Evolutionary conservation across 2,113 vertebrate species (phyloP), one percentile per base, ranked within the genome.

Genomic region (Tetrao urogallus): DNA sequence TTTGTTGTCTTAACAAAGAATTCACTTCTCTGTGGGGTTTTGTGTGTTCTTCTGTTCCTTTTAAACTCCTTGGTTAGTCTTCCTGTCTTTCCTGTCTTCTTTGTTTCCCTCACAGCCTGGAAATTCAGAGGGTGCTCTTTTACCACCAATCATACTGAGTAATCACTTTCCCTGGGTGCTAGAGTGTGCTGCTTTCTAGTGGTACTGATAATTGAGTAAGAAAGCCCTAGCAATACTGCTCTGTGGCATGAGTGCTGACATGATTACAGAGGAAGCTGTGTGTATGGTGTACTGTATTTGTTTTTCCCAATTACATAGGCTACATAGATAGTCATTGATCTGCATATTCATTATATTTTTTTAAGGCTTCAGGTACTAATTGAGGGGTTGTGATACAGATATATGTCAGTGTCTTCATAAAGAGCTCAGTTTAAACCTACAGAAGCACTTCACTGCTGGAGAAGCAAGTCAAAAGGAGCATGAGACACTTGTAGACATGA

Each of bases 331-430:
- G 14, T 63, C 34, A 6, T 25, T 63, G 38, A 78, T 85, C n/a
- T 94, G n/a, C 25, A 47, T 90, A 76, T 89, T 93, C 25, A 52
- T 52, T 82, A 12, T 80, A 43, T 72, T 63, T 85, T 94, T 89
- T 74, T 40, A 65, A 54, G 83, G 28, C 54, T 80, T 22, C 67
- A 63, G 42, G 32, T 34, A 16, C n/a, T 89, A 74, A 71, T 64
- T 40, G 30, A 81, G 48, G 14, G 45, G 13, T 69, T 89, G 9
- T 36, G 34, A 65, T 74, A 45, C 50, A 69, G 36, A 54, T 60
- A 8, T 17, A 66, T 0, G 72, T 61, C 32, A 21, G 58, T 61
- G 60, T n/a, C 11, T 87, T 5, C 76, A 4, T 75, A 70, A 72
- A 79, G 66, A 82, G 5, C 27, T 11, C 13, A 8, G 5, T 74